These are phyloP conservation scores for Cylindroiulus punctatus DNA, from an alignment of 2,888 invertebrate genomes.

Conservation along the genomic window DNA sequence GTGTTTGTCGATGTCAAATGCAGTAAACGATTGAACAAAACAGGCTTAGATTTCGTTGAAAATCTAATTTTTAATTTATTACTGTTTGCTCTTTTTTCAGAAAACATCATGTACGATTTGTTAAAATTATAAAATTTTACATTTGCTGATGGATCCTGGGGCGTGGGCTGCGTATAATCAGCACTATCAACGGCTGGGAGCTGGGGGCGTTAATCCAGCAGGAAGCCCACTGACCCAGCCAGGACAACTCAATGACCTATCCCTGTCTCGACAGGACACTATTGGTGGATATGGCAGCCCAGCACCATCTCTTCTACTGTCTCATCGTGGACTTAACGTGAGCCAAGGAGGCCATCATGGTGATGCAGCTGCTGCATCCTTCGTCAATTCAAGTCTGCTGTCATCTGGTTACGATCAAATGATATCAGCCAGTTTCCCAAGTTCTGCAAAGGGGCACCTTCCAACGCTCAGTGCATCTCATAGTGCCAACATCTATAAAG, in stretches of 20 bases:
- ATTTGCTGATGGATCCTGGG: slow-evolving; percentile 60
- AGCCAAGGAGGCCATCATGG: slow-evolving; percentile 57
- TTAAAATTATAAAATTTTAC: slow-evolving; percentile 25
- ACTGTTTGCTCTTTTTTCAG: background rate
- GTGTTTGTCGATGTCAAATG: background rate
- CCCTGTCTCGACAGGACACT: slow-evolving; percentile 60
- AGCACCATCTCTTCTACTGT: slow-evolving; percentile 58
- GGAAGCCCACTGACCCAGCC: slow-evolving; percentile 58
- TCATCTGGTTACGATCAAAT: slow-evolving; percentile 57
- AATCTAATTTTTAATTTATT: background rate
- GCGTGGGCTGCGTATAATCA: slow-evolving; percentile 61
- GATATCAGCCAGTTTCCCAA: slow-evolving; percentile 55
- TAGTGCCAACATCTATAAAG: slow-evolving; percentile 59
- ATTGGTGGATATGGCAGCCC: slow-evolving; percentile 60
- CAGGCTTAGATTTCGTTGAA: background rate
- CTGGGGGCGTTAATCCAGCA: slow-evolving; percentile 59
- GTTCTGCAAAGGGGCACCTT: slow-evolving; percentile 57
- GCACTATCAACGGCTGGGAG: slow-evolving; percentile 60
- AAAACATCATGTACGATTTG: slow-evolving; percentile 28
- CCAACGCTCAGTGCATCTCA: slow-evolving; percentile 58
- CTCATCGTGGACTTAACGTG: slow-evolving; percentile 60
- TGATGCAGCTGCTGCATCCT: slow-evolving; percentile 53
- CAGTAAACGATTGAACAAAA: background rate
- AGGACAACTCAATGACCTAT: slow-evolving; percentile 60
- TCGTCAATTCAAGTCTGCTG: slow-evolving; percentile 56